Base-by-base conservation (phyloP, 2,113 vertebrate species). In the Sinocyclocheilus rhinocerous region DNA sequence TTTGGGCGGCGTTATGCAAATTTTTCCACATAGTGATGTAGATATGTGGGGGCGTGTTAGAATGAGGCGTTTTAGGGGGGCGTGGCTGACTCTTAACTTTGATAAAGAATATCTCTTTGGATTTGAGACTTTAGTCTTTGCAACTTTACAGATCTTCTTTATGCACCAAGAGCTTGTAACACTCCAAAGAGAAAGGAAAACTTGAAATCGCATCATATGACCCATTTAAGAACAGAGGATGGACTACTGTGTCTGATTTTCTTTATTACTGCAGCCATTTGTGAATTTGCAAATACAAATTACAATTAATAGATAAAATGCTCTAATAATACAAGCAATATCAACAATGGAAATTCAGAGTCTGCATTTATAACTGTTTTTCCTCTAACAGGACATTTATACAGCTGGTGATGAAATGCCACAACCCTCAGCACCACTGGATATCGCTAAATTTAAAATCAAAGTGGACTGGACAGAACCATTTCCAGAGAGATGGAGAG, bases 391-490 rank as follows among this genome's bases (percentile, higher is more conserved):
- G 80, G 59, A 77, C 22, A 15, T 67, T 12, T 76, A 52, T 6
- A 39, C 55, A 39, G 11, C 16, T 12, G 4, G 15, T 15, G 22
- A 55, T 13, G 13, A 65, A 59, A 15, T n/a, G 2, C 4, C 1
- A 0, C 33, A 57, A 16, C 87, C 87, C 4, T 70, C 79, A 79
- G 84, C 85, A 13, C 76, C 85, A 18, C 16, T 4, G 3, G 77
- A 85, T 24, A 12, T 67, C 1, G 4, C 3, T 22, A 1, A 1
- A 5, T 11, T 89, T 3, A 22, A 6, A 22, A 9, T 93, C 42
- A 48, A 0, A n/a, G 6, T 93, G 0, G 3, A 84, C 39, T 91
- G 89, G 92, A 7, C 0, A 1, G 24, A 0, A 24, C 0, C 1
- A 4, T 0, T 7, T 5, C 83, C 29, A 9, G 0, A 6, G 0